phyloP scores from a whole-genome alignment of 2,888 invertebrate genomes.

The Eucriotettix oculatus region DNA sequence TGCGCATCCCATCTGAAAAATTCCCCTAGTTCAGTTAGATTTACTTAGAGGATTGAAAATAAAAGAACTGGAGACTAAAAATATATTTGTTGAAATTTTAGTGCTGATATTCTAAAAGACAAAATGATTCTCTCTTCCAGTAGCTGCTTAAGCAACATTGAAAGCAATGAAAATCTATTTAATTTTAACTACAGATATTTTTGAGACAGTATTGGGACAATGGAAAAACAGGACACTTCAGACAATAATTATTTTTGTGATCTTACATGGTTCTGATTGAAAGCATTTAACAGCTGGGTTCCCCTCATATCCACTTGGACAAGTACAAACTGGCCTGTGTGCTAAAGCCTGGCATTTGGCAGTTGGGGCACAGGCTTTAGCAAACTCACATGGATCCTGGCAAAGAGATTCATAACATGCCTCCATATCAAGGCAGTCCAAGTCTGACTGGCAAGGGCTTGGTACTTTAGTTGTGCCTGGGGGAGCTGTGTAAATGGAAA shows the following conservation, averaged over 20 bases:
- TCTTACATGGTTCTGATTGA: constrained; percentile 61
- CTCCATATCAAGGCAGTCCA: constrained; percentile 23
- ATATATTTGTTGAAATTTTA: no score
- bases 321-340: constrained; percentile 33
- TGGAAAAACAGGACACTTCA: no score
- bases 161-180: no score
- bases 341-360: constrained; percentile 23
- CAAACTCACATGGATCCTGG: constrained; percentile 41
- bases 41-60: no score
- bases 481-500: constrained; percentile 8
- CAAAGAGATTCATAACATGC: constrained; percentile 23
- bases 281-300: constrained; percentile 67
- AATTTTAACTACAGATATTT: no score
- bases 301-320: constrained; percentile 62
- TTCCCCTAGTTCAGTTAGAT: no score
- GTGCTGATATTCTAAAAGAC: no score
- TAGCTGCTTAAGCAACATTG: no score
- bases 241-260: background rate
- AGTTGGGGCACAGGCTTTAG: constrained; percentile 23
- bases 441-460: constrained; percentile 22
- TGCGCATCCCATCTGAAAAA: no score
- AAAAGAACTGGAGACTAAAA: no score
- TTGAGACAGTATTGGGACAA: no score
- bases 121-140: no score
- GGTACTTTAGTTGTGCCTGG: constrained; percentile 15